A percentile compares a stretch with the other conserved stretches of the same genome.
Conservation (phyloP, 2,113 vertebrate species). For the Daboia siamensis region DNA sequence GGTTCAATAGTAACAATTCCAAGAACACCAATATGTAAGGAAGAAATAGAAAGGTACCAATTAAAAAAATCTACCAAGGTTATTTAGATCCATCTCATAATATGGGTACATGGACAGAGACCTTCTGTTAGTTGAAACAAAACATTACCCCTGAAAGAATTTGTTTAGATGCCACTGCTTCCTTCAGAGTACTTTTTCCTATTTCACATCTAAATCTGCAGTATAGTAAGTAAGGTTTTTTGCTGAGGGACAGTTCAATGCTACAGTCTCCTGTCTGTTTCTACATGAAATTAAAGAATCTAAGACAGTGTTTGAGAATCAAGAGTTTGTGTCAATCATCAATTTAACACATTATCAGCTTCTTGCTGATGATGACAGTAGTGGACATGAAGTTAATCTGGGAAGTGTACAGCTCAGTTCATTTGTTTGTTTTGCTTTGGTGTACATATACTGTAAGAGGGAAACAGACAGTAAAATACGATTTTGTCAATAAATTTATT, state of each 20-base stretch:
- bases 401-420: conserved; percentile 57
- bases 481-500: background rate
- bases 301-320: conserved; percentile 37
- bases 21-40: background rate
- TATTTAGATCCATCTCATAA: background rate
- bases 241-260: background rate
- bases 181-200: background rate
- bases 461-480: conserved; percentile 35
- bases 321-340: conserved; percentile 27
- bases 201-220: background rate
- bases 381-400: conserved; percentile 55
- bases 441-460: background rate
- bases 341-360: conserved; percentile 50
- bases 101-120: background rate
- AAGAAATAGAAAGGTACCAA: background rate
- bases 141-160: background rate
- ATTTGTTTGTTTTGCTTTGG: conserved; percentile 41
- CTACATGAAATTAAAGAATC: background rate
- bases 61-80: background rate
- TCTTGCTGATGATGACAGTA: conserved; percentile 47
- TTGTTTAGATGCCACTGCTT: background rate
- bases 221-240: background rate
- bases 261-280: background rate
- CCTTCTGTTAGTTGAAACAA: background rate
- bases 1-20: background rate